Base-by-base conservation (phyloP, 2,888 invertebrate genomes). In the Lithophane semibrunnea region DNA sequence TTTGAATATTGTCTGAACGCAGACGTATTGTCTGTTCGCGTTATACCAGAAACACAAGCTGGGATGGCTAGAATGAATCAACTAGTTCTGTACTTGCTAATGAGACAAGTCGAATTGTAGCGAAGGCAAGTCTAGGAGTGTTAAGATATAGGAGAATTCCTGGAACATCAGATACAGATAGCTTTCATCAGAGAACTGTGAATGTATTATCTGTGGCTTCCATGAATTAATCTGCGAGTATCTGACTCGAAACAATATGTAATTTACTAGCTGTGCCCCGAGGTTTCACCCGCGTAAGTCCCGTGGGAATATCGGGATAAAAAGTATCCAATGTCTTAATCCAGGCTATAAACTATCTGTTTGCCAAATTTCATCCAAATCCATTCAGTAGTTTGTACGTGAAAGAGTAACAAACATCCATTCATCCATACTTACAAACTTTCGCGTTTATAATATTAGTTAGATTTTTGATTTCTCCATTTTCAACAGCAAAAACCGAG, bases 81-180 rank as follows among this genome's bases (percentile, higher is more conserved):
- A 81, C 73, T 69, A 61, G 73, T 61, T 83, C 69, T 79, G 81
- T 79, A 52, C 10, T 69, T 73, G 66, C 69, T 83, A 82, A 83
- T 82, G 65, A 83, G 66, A 61, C 65, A 73, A 78, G 66, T 47
- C n/a, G 58, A 64, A 79, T 60, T 83, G 69, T 29, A 66, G 42
- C 64, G 49, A 49, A 65, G 49, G 37, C 82, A 58, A 76, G 47
- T 68, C 49, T 65, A 29, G 77, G 24, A 70, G 58, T 44, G 65
- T 44, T 66, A 52, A 12, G 29, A 61, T 78, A 18, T 16, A 63
- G 56, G 10, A 37, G 61, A 61, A 70, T 56, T 73, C 65, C 29
- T 52, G 73, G 61, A 24, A 70, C 7, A 52, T 63, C 61, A 70
- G 37, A 69, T 42, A 78, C 29, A 56, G 29, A 70, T 37, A 69